Base-by-base conservation (phyloP, 2,113 vertebrate species). In the Martes martes region DNA sequence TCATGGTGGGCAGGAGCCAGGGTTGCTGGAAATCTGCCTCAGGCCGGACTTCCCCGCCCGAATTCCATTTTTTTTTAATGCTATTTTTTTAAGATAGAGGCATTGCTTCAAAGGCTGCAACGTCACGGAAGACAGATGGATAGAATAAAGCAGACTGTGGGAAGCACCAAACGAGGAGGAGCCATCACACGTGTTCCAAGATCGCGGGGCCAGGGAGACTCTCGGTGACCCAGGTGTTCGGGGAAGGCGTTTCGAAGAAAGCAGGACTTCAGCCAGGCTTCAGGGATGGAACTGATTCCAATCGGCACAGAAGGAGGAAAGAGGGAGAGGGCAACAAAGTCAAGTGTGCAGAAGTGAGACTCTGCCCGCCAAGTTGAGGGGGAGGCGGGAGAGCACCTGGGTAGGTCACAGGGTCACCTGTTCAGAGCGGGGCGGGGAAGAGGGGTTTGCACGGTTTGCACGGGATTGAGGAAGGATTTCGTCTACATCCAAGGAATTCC, bases 141-240 rank as follows among this genome's bases (percentile, higher is more conserved):
- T 0, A 57, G 36, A 47, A 26, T 5, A 65, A 45, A 73, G n/a
- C 33, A n/a, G 63, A 13, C 33, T 10, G 0, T 2, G 36, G 65
- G 36, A 3, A 8, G 28, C 42, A 39, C 63, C 42, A 11, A n/a
- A 1, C 1, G 2, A 39, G 26, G 1, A 67, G 18, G 13, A 52
- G 50, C 33, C 26, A 18, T 18, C 39, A 26, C 1, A 23, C 15
- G 1, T 1, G 13, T 31, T 16, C 55, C 14, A 24, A 42, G 81
- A n/a, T 2, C 3, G 0, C 21, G 7, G 6, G 0, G 2, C 39
- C 31, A 21, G 0, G 5, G 42, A 63, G 31, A 11, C 11, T 3
- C 28, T n/a, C 26, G 9, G 31, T 76, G 67, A 36, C 42, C 31
- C 11, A 9, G 4, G 21, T 0, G 14, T 59, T 18, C 33, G 2